Evolutionary conservation across 2,797 vertebrate species (phyloP).

Genomic region (Microhierax caerulescens): DNA sequence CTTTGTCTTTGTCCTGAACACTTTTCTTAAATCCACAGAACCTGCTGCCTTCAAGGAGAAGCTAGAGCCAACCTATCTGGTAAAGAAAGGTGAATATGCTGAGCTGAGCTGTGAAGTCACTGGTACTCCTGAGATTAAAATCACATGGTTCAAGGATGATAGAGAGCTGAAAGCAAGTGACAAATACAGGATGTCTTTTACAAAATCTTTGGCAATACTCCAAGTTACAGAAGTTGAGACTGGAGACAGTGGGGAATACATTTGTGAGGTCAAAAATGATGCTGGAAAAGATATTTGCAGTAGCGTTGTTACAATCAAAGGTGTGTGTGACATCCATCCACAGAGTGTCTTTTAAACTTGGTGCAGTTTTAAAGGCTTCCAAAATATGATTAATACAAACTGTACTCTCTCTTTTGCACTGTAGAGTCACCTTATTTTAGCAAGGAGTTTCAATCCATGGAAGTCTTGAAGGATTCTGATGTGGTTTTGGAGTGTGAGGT

Average conservation of each 20-base stretch:
- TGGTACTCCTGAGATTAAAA: slow-evolving; percentile 89
- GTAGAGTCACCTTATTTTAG: slow-evolving; percentile 91
- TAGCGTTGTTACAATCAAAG: slow-evolving; percentile 91
- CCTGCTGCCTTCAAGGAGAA: slow-evolving; percentile 88
- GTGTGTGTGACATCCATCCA: slow-evolving; percentile 78
- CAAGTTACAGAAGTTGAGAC: slow-evolving; percentile 74
- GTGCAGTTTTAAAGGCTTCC: not conserved
- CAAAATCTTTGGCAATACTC: slow-evolving; percentile 81
- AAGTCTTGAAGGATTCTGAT: slow-evolving; percentile 93
- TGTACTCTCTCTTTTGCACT: slow-evolving; percentile 64
- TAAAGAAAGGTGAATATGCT: slow-evolving; percentile 82
- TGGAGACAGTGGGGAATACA: slow-evolving; percentile 91
- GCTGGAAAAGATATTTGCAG: slow-evolving; percentile 92
- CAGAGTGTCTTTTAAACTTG: not conserved
- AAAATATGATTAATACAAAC: slow-evolving; percentile 39
- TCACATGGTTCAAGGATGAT: slow-evolving; percentile 93
- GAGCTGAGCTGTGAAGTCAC: slow-evolving; percentile 88
- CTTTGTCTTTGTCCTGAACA: slow-evolving; percentile 49
- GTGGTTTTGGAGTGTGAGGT: slow-evolving; percentile 88
- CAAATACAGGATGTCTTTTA: slow-evolving; percentile 80
- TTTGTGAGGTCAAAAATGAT: slow-evolving; percentile 91
- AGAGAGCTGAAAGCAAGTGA: slow-evolving; percentile 84
- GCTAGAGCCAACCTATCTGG: slow-evolving; percentile 84
- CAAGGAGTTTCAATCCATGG: slow-evolving; percentile 88
- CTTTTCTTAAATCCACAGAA: slow-evolving; percentile 78